Percentiles rank a stretch among this genome's conserved stretches.
These are phyloP conservation scores for Nemotelus pantherinus DNA, from an alignment of 2,888 invertebrate genomes.

Conservation along the genomic window DNA sequence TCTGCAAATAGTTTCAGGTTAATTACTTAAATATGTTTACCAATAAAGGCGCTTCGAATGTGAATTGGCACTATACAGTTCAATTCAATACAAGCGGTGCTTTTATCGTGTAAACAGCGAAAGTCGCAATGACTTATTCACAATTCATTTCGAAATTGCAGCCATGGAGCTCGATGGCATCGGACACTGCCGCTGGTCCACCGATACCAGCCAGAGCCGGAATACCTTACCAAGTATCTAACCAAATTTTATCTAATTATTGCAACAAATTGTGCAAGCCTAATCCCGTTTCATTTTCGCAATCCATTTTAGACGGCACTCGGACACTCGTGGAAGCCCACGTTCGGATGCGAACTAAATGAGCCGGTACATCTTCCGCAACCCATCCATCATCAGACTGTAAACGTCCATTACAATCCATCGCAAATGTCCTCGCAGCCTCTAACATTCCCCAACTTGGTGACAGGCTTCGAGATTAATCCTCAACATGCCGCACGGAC, in stretches of 20 bases:
- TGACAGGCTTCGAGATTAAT: constrained; percentile 84
- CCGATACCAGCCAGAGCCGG: constrained; percentile 73
- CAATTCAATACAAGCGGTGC: not conserved
- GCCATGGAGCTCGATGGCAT: constrained; percentile 75
- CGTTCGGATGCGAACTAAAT: constrained; percentile 80
- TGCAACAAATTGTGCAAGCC: constrained; percentile 1
- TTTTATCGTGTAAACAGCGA: constrained; percentile 1
- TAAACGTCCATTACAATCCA: constrained; percentile 70
- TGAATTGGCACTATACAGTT: not conserved
- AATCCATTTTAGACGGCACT: constrained; percentile 67
- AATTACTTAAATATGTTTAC: constrained; percentile 7
- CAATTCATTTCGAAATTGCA: constrained; percentile 67
- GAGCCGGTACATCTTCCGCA: constrained; percentile 75
- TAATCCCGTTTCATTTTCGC: constrained; percentile 9
- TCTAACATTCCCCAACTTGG: constrained; percentile 82
- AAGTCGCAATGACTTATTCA: not conserved
- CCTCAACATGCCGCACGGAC: constrained; percentile 84
- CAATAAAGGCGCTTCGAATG: not conserved
- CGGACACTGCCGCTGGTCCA: constrained; percentile 72
- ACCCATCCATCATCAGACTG: constrained; percentile 77
- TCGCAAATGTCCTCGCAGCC: constrained; percentile 76
- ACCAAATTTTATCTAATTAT: not conserved
- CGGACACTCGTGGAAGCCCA: constrained; percentile 83
- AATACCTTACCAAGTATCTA: constrained; percentile 69
- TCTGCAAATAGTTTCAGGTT: not conserved